Evolutionary conservation across 2,797 vertebrate species (phyloP).

Genomic region (Danio jaintianensis): DNA sequence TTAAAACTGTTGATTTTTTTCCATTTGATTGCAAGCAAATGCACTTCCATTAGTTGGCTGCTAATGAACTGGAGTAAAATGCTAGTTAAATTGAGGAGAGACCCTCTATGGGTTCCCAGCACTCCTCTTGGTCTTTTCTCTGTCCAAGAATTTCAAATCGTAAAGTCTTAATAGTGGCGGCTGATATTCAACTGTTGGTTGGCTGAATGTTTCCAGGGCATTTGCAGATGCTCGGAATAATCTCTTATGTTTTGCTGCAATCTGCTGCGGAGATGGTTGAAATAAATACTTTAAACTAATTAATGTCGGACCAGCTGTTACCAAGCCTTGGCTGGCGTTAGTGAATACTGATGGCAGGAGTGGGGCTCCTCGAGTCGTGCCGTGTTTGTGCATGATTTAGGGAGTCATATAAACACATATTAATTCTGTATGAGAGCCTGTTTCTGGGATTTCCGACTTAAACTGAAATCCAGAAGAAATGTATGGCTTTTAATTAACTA

Average conservation of each 20-base stretch:
- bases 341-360: conserved; percentile 98
- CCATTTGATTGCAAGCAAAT: conserved; percentile 66
- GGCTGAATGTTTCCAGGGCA: conserved; percentile 97
- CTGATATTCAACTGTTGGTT: conserved; percentile 90
- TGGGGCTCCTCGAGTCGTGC: conserved; percentile 91
- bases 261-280: conserved; percentile 99
- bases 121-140: conserved; percentile 78
- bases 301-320: conserved; percentile 99
- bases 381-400: conserved; percentile 98
- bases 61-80: conserved; percentile 83
- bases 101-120: conserved; percentile 65
- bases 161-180: conserved; percentile 83
- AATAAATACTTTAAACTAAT: conserved; percentile 99
- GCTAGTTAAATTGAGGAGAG: conserved; percentile 72
- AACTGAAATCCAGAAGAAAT: conserved; percentile 21
- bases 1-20: background rate
- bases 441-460: conserved; percentile 50
- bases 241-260: conserved; percentile 99
- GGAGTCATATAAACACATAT: conserved; percentile 95
- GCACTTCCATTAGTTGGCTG: conserved; percentile 82
- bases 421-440: conserved; percentile 90
- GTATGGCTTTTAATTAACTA: conserved; percentile 14
- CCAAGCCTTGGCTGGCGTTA: conserved; percentile 99
- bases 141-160: conserved; percentile 76
- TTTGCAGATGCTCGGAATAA: conserved; percentile 99